Percentiles rank a stretch among this genome's conserved stretches.
phyloP scores from a whole-genome alignment of 2,113 vertebrate species.

The Amia ocellicauda region DNA sequence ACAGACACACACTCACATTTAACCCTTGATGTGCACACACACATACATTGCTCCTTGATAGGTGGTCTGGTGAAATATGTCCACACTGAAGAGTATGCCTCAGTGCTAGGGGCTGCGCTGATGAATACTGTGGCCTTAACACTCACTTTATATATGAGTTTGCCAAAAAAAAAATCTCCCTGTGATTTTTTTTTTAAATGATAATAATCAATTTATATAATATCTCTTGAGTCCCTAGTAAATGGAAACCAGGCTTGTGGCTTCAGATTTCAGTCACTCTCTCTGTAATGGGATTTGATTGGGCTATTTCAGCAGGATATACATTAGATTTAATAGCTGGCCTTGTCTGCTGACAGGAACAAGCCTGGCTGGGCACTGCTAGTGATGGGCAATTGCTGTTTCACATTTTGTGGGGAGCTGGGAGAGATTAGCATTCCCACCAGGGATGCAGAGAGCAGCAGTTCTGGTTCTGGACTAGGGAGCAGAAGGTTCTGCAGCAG shows the following conservation, averaged over 20 bases:
- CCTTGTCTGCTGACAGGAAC: conserved; percentile 1
- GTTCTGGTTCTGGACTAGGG: neutral
- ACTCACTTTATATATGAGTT: neutral
- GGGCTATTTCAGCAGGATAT: conserved; percentile 38
- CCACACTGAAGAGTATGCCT: too few species aligned
- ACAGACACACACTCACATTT: conserved; percentile 11
- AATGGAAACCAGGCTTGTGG: conserved; percentile 29
- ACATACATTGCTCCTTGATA: too few species aligned
- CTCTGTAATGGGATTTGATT: conserved; percentile 40
- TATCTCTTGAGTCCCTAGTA: conserved; percentile 29
- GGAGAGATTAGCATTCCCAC: neutral
- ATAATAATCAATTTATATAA: conserved; percentile 21
- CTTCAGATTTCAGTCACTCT: conserved; percentile 37
- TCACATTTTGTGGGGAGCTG: neutral
- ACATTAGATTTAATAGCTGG: conserved; percentile 34
- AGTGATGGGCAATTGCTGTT: conserved; percentile 39
- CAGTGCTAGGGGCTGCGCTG: too few species aligned
- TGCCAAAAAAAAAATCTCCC: conserved; percentile 11
- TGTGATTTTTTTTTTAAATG: conserved; percentile 4
- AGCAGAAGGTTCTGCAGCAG: neutral
- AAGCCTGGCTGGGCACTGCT: conserved; percentile 41
- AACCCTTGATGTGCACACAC: neutral
- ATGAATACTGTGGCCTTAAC: too few species aligned
- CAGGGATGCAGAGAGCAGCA: too few species aligned
- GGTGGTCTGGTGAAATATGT: too few species aligned